Base-by-base conservation (phyloP, 2,113 vertebrate genomes). In the Rana temporaria region DNA sequence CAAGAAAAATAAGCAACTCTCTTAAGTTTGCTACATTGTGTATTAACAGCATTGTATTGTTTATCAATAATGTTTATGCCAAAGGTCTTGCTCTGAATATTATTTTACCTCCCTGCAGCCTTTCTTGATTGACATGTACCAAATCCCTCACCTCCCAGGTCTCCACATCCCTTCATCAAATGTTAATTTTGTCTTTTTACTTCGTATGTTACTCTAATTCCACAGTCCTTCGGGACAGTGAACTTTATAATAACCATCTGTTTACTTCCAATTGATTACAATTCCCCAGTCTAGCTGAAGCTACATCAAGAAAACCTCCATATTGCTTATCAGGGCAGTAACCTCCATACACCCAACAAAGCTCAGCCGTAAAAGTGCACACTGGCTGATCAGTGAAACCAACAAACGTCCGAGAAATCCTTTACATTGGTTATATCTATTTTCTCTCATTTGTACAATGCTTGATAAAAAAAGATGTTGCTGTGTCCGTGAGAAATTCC, bases 201-300 rank as follows among this genome's bases (percentile, higher is more conserved):
- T 75, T 82, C 52, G 65, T 67, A 68, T 82, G 80, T 67, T 82
- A 64, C 71, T 67, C 70, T 75, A 75, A 82, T 82, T 82, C 63
- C 53, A 38, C 53, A 19, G 55, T 75, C 80, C 80, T 82, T 8
- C 3, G 71, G 55, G 80, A 75, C 8, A 55, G 18, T 38, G 32
- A 73, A 82, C 71, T 82, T 82, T 67, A 67, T 82, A 82, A 82
- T 82, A 82, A 75, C 80, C 80, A 82, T 82, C 80, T 82, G 80
- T 82, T 82, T 75, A 82, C 64, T 75, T 82, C 62, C 71, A 75
- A 62, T 82, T 82, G 80, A 82, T 69, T 69, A 82, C 71, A 75
- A 82, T 65, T 56, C 72, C 67, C 24, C 2, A 22, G 72, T 75
- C 64, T 59, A 24, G 71, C 69, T 34, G 53, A 62, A 16, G 63